Evolutionary conservation across 1,140 invertebrate genomes (phyloP), one percentile per base, ranked within the genome.

Genomic region (Bombus polaris): DNA sequence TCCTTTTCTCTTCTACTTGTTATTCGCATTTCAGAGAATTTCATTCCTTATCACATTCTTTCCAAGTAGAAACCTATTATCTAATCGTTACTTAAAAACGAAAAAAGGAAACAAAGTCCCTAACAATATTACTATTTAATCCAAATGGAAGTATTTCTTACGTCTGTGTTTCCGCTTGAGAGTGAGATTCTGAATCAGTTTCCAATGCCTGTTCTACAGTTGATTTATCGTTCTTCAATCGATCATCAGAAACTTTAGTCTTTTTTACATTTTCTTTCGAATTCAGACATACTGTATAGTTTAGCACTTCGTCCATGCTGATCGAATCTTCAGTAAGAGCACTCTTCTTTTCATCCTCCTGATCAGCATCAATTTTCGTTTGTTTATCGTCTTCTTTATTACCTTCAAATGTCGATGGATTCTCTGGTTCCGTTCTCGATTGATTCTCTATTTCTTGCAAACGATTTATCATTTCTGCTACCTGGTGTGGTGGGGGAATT

Each of bases 361-460:
- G 28, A n/a, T 32, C 42, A 73, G 25, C 42, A 18, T 74, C 32
- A 4, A 18, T 22, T 4, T 32, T 53, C n/a, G 10, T 9, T 22
- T 44, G 42, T 15, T 73, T 39, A 3, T 39, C 68, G 3, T 39
- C 10, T 28, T 22, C 22, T 62, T 28, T 13, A n/a, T 5, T 8
- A 53, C 12, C 10, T 32, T 22, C 66, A 22, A 53, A 8, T 53
- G 2, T 22, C 5, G 18, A 3, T 13, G 12, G 0, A 13, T 44
- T 44, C 44, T 44, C n/a, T 39, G 5, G 25, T 47, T 87, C 62
- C 8, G 10, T 65, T 86, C 79, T 57, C 10, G 42, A 5, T 18
- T 47, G 44, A 47, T 47, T 47, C 25, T 66, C 71, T 47, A 86
- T 86, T 87, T 86, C 80, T 13, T 62, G 35, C 12, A 70, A 6